phyloP scores from a whole-genome alignment of 2,797 vertebrate species.

The Anguilla pacifica region DNA sequence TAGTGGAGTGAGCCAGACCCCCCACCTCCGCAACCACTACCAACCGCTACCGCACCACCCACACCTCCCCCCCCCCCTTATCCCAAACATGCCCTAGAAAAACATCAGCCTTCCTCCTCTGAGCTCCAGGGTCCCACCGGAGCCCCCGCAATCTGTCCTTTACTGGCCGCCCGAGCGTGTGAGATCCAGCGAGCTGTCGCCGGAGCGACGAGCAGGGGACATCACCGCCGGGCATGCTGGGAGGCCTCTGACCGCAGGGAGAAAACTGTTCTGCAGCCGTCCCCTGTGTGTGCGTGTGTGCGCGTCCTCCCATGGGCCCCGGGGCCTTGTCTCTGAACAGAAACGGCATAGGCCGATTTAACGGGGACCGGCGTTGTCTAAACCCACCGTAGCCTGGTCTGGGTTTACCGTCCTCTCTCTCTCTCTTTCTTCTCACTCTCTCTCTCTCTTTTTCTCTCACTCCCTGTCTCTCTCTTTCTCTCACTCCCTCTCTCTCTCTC shows the following conservation, averaged over 20 bases:
- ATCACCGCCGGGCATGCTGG: background rate
- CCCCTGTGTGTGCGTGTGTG: background rate
- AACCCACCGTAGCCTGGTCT: slow-evolving; percentile 37
- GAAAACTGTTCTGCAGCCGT: slow-evolving; percentile 16
- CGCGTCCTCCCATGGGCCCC: background rate
- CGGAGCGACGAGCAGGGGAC: too few species aligned
- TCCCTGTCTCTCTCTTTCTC: slow-evolving; percentile 42
- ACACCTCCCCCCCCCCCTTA: too few species aligned
- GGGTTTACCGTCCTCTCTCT: background rate
- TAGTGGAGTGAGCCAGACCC: too few species aligned
- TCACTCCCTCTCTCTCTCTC: too few species aligned
- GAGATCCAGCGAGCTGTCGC: too few species aligned
- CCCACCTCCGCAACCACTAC: too few species aligned
- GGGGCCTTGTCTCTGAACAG: background rate
- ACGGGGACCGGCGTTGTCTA: slow-evolving; percentile 55
- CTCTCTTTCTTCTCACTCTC: too few species aligned
- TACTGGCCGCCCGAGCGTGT: too few species aligned
- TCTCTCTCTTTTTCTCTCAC: too few species aligned
- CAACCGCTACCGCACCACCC: too few species aligned
- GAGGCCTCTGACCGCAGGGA: slow-evolving; percentile 23
- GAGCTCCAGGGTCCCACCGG: too few species aligned
- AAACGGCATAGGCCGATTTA: slow-evolving; percentile 11
- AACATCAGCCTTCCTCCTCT: background rate
- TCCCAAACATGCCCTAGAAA: too few species aligned
- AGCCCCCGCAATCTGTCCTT: background rate